Evolutionary conservation across 23 tunicate genomes (phyloP).

Genomic region (Diplosoma virens): DNA sequence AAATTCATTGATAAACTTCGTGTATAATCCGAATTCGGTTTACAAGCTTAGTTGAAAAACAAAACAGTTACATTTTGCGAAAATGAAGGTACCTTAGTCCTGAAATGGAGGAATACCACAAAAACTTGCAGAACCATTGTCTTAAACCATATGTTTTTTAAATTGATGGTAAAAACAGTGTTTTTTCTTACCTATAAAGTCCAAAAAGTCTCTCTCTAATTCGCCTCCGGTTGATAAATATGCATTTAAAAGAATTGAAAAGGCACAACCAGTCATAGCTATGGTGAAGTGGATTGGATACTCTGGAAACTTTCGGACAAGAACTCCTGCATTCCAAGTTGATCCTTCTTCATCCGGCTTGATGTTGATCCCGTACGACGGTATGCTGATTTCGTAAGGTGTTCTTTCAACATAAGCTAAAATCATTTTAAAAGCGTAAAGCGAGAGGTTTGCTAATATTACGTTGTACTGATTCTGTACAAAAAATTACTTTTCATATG

Average conservation of each 20-base stretch:
- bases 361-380: constrained; percentile 62
- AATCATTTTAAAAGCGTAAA: background rate
- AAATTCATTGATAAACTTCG: too few species aligned
- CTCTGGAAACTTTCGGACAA: constrained; percentile 50
- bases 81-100: too few species aligned
- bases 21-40: too few species aligned
- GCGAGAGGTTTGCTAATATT: background rate
- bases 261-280: constrained; percentile 60
- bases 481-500: too few species aligned
- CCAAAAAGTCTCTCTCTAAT: constrained; percentile 13
- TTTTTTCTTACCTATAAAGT: constrained; percentile 40
- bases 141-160: too few species aligned
- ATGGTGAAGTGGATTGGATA: constrained; percentile 46
- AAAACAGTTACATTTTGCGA: too few species aligned
- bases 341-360: constrained; percentile 42
- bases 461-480: too few species aligned
- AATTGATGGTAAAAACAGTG: too few species aligned
- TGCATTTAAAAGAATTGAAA: constrained; percentile 39
- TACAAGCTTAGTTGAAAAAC: too few species aligned
- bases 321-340: constrained; percentile 48
- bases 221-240: constrained; percentile 19
- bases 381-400: constrained; percentile 66
- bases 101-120: too few species aligned
- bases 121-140: too few species aligned
- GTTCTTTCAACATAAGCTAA: constrained; percentile 59